phyloP scores from a whole-genome alignment of 2,113 vertebrate species.

The Hyperoodon ampullatus region DNA sequence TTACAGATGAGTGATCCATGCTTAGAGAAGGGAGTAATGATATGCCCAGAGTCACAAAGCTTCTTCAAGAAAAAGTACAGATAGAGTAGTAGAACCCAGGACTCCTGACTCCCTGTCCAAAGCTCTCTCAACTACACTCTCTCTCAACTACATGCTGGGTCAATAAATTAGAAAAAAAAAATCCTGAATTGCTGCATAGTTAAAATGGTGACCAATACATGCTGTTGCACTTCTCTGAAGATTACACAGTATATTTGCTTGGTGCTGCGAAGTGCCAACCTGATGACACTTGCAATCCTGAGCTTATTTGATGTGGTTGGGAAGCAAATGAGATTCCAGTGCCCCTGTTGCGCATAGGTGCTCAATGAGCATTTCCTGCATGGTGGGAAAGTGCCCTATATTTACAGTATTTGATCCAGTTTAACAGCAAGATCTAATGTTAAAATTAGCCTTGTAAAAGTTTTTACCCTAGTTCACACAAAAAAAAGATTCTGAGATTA shows the following conservation, averaged over 20 bases:
- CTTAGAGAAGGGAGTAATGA: neutral
- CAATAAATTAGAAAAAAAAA: conserved; percentile 24
- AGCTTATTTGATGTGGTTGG: conserved; percentile 71
- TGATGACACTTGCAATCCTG: conserved; percentile 71
- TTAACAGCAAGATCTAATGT: neutral
- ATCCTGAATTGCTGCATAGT: neutral
- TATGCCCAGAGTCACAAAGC: neutral
- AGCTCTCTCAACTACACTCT: neutral
- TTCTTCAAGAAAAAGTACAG: conserved; percentile 32
- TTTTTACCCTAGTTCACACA: neutral
- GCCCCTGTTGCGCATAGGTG: conserved; percentile 62
- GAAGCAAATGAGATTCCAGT: conserved; percentile 77
- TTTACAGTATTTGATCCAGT: conserved; percentile 47
- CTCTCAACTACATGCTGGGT: neutral
- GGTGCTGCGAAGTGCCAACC: conserved; percentile 46
- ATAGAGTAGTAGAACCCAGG: conserved; percentile 1
- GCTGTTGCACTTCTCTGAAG: conserved; percentile 59
- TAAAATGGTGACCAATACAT: conserved; percentile 17
- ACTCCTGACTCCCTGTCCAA: neutral
- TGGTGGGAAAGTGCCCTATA: conserved; percentile 73
- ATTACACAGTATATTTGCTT: conserved; percentile 41
- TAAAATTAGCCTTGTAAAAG: conserved; percentile 50
- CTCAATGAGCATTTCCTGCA: conserved; percentile 63
- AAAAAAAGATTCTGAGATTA: conserved; percentile 54
- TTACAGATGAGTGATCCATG: conserved; percentile 25